A percentile compares a stretch with the other conserved stretches of the same genome.
phyloP scores from a whole-genome alignment of 2,113 vertebrate genomes.

The Oreochromis spilurus region DNA sequence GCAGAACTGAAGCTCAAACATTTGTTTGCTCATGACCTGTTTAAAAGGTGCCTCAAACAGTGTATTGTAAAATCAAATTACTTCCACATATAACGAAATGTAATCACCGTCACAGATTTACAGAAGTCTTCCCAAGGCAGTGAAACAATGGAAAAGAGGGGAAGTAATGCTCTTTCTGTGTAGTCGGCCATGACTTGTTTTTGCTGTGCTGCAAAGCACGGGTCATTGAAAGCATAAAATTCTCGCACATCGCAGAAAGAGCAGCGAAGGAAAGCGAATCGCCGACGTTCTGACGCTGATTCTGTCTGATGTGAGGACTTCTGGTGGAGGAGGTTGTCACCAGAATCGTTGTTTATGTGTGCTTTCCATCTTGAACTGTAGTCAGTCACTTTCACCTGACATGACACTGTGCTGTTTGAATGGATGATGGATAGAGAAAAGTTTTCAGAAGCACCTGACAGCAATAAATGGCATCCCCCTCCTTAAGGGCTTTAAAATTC shows the following conservation, averaged over 20 bases:
- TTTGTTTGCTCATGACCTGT: background rate
- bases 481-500: background rate
- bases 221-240: slow-evolving; percentile 56
- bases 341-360: slow-evolving; percentile 9
- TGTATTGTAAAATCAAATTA: background rate
- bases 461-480: background rate
- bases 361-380: slow-evolving; percentile 23
- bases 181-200: slow-evolving; percentile 29
- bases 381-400: slow-evolving; percentile 31
- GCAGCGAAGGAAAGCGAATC: slow-evolving; percentile 11
- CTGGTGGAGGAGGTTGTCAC: slow-evolving; percentile 23
- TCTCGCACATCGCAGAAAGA: slow-evolving; percentile 49
- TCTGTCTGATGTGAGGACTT: slow-evolving; percentile 43
- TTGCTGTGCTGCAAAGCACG: slow-evolving; percentile 40
- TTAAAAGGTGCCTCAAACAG: background rate
- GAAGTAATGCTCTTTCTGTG: slow-evolving; percentile 15
- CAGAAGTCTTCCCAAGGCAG: background rate
- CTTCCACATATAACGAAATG: background rate
- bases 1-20: slow-evolving; percentile 8
- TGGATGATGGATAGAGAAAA: slow-evolving; percentile 12
- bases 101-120: background rate
- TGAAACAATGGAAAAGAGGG: background rate
- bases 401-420: slow-evolving; percentile 10
- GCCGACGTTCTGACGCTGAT: slow-evolving; percentile 42
- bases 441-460: background rate